Conservation (phyloP, 2,113 vertebrate species). For the Oreocharis arfaki region DNA sequence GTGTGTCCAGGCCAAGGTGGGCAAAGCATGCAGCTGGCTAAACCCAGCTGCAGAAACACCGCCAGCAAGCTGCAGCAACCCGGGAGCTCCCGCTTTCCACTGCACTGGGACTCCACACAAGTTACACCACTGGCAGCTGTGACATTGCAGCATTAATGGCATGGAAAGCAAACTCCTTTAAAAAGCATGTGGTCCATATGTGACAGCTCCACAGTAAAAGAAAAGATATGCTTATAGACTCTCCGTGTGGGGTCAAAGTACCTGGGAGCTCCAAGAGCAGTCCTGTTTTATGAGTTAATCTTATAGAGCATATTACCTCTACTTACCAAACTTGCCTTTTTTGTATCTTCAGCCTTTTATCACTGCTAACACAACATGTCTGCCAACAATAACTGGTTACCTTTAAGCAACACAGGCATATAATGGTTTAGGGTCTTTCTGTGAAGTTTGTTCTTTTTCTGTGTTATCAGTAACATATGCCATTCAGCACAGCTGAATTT, state of each 20-base stretch:
- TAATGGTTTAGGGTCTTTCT: background rate
- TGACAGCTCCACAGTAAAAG: background rate
- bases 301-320: background rate
- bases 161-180: background rate
- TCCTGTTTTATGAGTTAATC: background rate
- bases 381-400: background rate
- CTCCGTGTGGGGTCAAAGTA: background rate
- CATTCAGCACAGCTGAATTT: background rate
- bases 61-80: background rate
- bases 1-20: background rate
- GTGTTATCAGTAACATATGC: background rate
- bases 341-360: background rate
- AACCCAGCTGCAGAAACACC: background rate
- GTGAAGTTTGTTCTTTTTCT: background rate
- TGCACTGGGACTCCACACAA: background rate
- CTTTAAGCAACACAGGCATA: background rate
- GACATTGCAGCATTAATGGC: background rate
- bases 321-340: background rate
- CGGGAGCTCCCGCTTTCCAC: accelerated
- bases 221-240: background rate
- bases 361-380: background rate
- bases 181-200: background rate
- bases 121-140: background rate
- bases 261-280: background rate
- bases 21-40: background rate